Evolutionary conservation across 2,113 vertebrate genomes (phyloP), one percentile per base, ranked within the genome.

Genomic region (Hypanus sabinus): DNA sequence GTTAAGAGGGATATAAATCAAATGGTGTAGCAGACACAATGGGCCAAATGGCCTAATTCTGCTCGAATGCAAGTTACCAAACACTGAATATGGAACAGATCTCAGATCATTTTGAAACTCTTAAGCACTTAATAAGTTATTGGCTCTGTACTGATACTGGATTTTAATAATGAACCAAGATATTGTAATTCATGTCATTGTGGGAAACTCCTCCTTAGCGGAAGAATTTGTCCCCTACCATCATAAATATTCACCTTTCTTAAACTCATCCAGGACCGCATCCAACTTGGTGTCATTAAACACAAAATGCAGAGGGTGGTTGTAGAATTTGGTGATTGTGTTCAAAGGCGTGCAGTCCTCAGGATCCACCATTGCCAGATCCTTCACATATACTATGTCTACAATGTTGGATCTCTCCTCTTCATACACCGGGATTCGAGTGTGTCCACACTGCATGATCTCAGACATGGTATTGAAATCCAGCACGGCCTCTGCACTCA

Each of bases 371-470:
- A 98, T 95, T 11, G 97, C 97, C 96, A 99, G 94, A 95, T 99
- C 98, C 79, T 98, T 98, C 88, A 98, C 97, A 0, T 98, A 98
- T 0, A 98, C 96, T 95, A 98, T 98, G 88, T 99, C 98, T 94
- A 99, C 97, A 0, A 98, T 97, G 96, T 99, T 98, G 94, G 98
- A 98, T 94, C 97, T 97, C 95, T 99, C 98, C 9, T 98, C 98
- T 94, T 99, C 98, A 2, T 98, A 99, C 27, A 99, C 97, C 0
- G 98, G 98, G 33, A 99, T 98, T 5, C 98, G 97, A 0, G 97
- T 98, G 96, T 98, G 97, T 3, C 98, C 98, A 71, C 98, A 97
- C 97, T 98, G 98, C 98, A 99, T 98, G 96, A 99, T 97, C 94
- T 97, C 97, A 0, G 98, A 98, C 97, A 99, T 97, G 95, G 98